phyloP scores from a whole-genome alignment of 2,888 invertebrate species.

The Lycocerus yunnanus region DNA sequence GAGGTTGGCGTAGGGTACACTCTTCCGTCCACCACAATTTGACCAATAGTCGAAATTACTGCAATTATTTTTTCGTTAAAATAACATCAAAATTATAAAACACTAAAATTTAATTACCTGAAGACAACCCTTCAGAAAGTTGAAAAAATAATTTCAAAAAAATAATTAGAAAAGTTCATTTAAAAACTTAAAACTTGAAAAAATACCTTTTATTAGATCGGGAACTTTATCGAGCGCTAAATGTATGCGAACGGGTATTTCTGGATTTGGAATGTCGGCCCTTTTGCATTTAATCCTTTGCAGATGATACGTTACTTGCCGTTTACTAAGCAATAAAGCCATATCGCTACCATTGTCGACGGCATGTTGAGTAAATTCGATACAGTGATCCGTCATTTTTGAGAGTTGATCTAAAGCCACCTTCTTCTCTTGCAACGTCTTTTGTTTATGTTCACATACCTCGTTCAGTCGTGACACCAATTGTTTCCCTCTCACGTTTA shows the following conservation, averaged over 20 bases:
- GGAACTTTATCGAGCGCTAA: slow-evolving; percentile 80
- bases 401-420: slow-evolving; percentile 80
- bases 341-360: slow-evolving; percentile 81
- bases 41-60: slow-evolving; percentile 79
- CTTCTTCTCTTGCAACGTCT: slow-evolving; percentile 83
- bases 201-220: slow-evolving; percentile 74
- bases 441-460: slow-evolving; percentile 76
- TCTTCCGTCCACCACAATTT: slow-evolving; percentile 83
- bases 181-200: background rate
- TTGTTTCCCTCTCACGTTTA: slow-evolving; percentile 82
- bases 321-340: slow-evolving; percentile 82
- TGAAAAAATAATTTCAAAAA: background rate
- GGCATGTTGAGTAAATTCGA: slow-evolving; percentile 80
- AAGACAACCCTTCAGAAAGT: slow-evolving; percentile 44
- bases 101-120: slow-evolving; percentile 29
- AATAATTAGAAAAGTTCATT: background rate
- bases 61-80: slow-evolving; percentile 23
- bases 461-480: slow-evolving; percentile 80
- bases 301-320: slow-evolving; percentile 73
- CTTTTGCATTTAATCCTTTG: slow-evolving; percentile 81
- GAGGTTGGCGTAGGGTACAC: slow-evolving; percentile 66
- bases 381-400: slow-evolving; percentile 86
- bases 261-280: slow-evolving; percentile 88
- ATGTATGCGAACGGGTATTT: slow-evolving; percentile 83
- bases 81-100: background rate